These are phyloP conservation scores for Apus apus DNA, from an alignment of 2,113 vertebrate species.

Conservation along the genomic window DNA sequence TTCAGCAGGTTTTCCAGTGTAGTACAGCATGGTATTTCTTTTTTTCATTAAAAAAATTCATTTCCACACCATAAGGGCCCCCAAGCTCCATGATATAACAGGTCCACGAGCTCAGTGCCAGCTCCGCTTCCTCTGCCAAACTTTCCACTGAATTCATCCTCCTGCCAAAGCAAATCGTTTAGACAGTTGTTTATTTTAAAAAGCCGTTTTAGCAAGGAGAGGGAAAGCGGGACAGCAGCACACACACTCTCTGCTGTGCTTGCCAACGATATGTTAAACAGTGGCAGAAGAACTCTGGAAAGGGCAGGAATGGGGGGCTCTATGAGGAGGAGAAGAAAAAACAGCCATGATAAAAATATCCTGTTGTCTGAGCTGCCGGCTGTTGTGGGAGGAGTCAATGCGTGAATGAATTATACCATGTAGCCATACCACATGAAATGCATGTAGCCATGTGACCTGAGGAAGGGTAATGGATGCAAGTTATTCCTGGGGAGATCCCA, in stretches of 20 bases:
- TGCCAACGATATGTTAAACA: conserved; percentile 59
- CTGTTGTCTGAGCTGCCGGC: background rate
- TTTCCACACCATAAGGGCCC: conserved; percentile 43
- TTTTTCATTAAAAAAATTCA: conserved; percentile 52
- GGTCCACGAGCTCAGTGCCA: conserved; percentile 45
- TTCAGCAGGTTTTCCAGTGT: conserved; percentile 39
- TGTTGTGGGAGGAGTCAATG: background rate
- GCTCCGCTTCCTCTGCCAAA: conserved; percentile 55
- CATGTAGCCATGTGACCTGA: too few relatives aligned
- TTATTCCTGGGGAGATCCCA: too few relatives aligned
- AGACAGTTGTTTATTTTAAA: conserved; percentile 71
- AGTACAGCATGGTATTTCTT: conserved; percentile 16
- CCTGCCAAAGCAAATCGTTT: conserved; percentile 73
- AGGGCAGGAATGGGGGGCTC: background rate
- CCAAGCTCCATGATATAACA: conserved; percentile 55
- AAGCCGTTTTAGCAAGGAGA: conserved; percentile 63
- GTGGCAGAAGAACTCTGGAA: conserved; percentile 55
- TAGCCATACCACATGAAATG: background rate
- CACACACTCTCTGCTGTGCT: conserved; percentile 1
- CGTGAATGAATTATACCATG: background rate
- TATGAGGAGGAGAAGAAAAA: background rate
- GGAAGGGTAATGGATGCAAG: too few relatives aligned
- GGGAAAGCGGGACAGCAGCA: conserved; percentile 42
- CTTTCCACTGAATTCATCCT: conserved; percentile 64
- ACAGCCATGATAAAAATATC: conserved; percentile 34